Conservation (phyloP, 2,888 invertebrate species). For the Nemotelus pantherinus region DNA sequence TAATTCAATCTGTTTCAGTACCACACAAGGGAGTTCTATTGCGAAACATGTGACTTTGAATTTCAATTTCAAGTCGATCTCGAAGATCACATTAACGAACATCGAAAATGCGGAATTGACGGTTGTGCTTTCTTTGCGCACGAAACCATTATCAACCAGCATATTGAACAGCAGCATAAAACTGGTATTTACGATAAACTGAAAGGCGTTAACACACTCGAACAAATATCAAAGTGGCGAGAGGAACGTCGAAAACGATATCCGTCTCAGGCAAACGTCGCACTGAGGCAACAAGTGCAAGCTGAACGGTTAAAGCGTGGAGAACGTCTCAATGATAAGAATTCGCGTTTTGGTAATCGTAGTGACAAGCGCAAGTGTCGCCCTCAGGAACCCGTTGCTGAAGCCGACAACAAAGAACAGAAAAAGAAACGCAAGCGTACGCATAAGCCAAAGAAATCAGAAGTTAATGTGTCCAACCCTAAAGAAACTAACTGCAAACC, state of each 20-base stretch:
- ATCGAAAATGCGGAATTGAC: constrained; percentile 81
- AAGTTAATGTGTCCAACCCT: background rate
- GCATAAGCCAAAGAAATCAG: background rate
- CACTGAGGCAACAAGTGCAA: constrained; percentile 70
- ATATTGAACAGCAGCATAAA: constrained; percentile 83
- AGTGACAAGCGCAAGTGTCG: constrained; percentile 59
- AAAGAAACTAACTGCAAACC: background rate
- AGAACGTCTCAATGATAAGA: constrained; percentile 71
- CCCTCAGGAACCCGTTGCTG: background rate
- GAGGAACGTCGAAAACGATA: constrained; percentile 82
- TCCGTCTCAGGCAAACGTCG: constrained; percentile 77
- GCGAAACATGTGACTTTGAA: constrained; percentile 84
- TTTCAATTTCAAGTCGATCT: constrained; percentile 72
- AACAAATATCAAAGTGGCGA: constrained; percentile 86
- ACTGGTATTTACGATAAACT: constrained; percentile 85
- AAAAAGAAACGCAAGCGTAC: background rate
- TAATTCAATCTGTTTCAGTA: constrained; percentile 1
- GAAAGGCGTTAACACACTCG: constrained; percentile 77
- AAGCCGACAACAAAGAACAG: background rate
- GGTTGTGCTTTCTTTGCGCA: constrained; percentile 84
- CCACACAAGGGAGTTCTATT: constrained; percentile 63
- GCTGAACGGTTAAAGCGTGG: constrained; percentile 78
- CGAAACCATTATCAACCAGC: constrained; percentile 80
- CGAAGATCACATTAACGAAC: constrained; percentile 75
- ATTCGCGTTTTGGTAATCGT: constrained; percentile 63